Conservation (phyloP, 2,113 vertebrate species). For the Centrocercus urophasianus region DNA sequence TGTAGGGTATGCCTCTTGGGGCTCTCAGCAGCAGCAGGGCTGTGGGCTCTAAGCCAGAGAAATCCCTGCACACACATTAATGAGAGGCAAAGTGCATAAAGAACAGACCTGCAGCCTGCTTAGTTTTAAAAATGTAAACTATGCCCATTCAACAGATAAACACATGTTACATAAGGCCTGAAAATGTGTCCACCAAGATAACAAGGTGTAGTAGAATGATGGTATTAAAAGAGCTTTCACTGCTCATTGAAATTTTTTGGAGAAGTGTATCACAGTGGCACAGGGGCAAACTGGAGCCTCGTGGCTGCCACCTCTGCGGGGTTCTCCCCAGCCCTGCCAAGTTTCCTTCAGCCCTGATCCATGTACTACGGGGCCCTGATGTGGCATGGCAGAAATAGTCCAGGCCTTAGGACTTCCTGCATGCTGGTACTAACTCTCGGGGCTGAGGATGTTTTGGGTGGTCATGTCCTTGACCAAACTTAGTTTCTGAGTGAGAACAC, state of each 20-base stretch:
- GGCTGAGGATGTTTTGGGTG: neutral
- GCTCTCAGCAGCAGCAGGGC: slow-evolving; percentile 17
- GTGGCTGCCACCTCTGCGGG: neutral
- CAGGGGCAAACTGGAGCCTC: neutral
- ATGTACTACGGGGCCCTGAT: neutral
- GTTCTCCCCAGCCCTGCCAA: neutral
- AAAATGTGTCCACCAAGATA: neutral
- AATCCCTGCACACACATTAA: neutral
- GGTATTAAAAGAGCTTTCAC: neutral
- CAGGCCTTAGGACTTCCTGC: neutral
- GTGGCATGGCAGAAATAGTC: neutral
- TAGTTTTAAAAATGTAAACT: slow-evolving; percentile 18
- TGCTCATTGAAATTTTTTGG: neutral
- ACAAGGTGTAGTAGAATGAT: neutral
- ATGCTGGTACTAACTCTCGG: neutral
- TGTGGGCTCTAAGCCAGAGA: slow-evolving; percentile 12
- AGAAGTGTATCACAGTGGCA: neutral
- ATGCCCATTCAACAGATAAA: neutral
- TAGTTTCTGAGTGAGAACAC: neutral
- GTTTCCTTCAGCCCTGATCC: neutral
- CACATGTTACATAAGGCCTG: neutral
- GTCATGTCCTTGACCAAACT: neutral
- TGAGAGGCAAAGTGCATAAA: neutral
- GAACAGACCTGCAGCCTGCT: slow-evolving; percentile 15
- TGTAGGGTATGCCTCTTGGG: neutral